A percentile compares a stretch with the other conserved stretches of the same genome.
Conservation (phyloP, 1,140 invertebrate species). For the Hesperophylax magnus region DNA sequence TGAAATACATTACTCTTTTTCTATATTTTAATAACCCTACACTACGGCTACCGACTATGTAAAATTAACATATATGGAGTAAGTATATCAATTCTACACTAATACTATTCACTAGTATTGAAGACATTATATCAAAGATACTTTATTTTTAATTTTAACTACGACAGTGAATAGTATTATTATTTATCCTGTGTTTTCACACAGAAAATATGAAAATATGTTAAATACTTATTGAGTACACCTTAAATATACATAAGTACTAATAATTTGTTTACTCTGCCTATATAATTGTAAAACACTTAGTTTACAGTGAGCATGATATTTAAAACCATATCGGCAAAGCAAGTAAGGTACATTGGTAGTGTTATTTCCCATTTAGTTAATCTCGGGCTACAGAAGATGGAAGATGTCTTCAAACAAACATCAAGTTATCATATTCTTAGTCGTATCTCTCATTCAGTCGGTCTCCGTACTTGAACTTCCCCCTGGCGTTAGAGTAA, state of each 20-base stretch:
- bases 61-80: no score
- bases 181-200: not conserved
- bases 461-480: constrained; percentile 51
- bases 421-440: not conserved
- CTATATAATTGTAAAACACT: not conserved
- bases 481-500: constrained; percentile 40
- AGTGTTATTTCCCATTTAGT: not conserved
- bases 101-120: no score
- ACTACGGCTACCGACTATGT: no score
- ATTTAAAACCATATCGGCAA: not conserved
- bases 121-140: no score
- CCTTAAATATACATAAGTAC: not conserved
- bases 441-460: constrained; percentile 24
- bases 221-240: not conserved
- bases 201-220: not conserved
- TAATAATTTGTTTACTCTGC: constrained; percentile 9
- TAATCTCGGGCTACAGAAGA: not conserved
- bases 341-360: not conserved
- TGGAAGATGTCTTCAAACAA: not conserved
- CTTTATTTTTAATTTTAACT: no score
- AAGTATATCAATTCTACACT: no score
- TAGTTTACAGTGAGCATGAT: not conserved
- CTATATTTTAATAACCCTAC: no score
- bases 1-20: no score
- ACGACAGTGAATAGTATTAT: not conserved